Base-by-base conservation (phyloP, 2,888 invertebrate species). In the Lordiphosa fenestrarum region DNA sequence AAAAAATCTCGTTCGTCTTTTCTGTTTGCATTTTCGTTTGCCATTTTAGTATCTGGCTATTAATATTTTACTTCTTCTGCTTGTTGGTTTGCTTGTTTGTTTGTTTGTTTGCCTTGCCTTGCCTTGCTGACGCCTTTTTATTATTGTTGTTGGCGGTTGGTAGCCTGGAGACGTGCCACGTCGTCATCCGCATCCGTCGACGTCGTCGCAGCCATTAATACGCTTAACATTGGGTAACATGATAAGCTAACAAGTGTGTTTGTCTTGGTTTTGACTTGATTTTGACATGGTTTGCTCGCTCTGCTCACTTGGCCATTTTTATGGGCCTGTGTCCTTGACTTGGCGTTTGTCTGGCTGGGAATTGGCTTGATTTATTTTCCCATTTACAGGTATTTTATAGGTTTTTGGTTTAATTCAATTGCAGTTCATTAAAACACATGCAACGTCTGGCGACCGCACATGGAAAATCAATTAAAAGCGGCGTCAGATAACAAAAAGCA, bases 201-300 rank as follows among this genome's bases (percentile, higher is more conserved):
- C 23, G 35, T 66, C 54, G 36, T 60, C 54, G 42, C 19, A 53
- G 64, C 58, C 64, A 74, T 82, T 78, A 82, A 84, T 74, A 70
- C 72, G 72, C 75, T 74, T 78, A 82, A 82, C 80, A 72, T 74
- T 69, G 69, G 75, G 66, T 67, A 84, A 82, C 80, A 73, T 69
- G 85, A 82, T 80, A 80, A 73, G 83, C 73, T 65, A 73, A 83
- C 69, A 84, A 84, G 85, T 75, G 68, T 80, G 83, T 84, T 83
- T 81, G 76, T 69, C 76, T 83, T 77, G 77, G 81, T 44, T 73
- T 73, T 76, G 77, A 73, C 81, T 77, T 71, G 77, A 69, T 81
- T 80, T 67, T 69, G 58, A 57, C 74, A 61, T 68, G 53, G 58
- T 53, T 65, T 68, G 35, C 53, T 30, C 46, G 33, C 44, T 53